These are phyloP conservation scores for Thinocorus orbignyianus DNA, from an alignment of 2,113 vertebrate species.

Conservation along the genomic window DNA sequence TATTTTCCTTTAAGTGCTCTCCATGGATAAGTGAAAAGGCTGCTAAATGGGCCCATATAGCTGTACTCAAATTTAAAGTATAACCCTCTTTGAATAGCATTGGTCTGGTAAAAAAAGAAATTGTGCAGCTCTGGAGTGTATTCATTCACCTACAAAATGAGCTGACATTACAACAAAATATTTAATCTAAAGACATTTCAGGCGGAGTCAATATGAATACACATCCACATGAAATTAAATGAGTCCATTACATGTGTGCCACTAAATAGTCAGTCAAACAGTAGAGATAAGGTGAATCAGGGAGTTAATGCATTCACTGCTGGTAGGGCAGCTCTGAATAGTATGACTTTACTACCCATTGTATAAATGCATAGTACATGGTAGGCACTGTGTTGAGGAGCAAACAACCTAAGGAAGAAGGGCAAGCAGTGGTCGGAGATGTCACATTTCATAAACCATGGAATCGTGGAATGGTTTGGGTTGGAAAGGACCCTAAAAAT, in stretches of 20 bases:
- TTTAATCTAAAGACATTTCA: background rate
- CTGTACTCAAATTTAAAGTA: conserved; percentile 64
- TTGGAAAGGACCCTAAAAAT: background rate
- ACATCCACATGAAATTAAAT: conserved; percentile 1
- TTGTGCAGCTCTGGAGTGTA: background rate
- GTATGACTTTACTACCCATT: background rate
- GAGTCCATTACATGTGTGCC: background rate
- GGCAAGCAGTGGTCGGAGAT: background rate
- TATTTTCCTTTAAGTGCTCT: conserved; percentile 44
- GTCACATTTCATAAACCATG: background rate
- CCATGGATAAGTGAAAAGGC: conserved; percentile 31
- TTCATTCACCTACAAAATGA: conserved; percentile 30
- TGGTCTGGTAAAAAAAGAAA: conserved; percentile 31
- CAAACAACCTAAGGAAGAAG: background rate
- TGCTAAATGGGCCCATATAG: conserved; percentile 47
- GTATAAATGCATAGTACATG: background rate
- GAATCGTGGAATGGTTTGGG: background rate
- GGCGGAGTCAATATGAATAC: conserved; percentile 5
- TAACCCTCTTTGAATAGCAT: conserved; percentile 18
- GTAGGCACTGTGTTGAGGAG: background rate
- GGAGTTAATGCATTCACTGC: background rate
- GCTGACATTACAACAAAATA: conserved; percentile 3
- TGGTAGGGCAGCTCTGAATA: background rate
- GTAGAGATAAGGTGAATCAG: background rate
- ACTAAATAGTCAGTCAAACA: background rate